Conservation (phyloP, 2,113 vertebrate genomes). For the Coracopsis vasa region DNA sequence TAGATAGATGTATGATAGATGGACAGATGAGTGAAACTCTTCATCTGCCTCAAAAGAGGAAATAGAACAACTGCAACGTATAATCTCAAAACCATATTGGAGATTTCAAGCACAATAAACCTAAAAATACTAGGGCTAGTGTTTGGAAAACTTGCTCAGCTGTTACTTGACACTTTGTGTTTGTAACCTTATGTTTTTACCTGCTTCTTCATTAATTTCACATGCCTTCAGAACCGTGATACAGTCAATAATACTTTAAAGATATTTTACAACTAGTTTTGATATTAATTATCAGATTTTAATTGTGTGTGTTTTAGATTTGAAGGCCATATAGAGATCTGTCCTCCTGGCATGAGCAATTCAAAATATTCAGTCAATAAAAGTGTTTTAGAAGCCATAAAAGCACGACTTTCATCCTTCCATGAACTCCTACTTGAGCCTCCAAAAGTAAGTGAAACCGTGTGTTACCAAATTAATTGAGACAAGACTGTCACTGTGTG, state of each 20-base stretch:
- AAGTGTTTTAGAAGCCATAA: constrained; percentile 94
- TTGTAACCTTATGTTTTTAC: background rate
- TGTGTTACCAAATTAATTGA: background rate
- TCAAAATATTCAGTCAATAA: constrained; percentile 92
- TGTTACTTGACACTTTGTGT: background rate
- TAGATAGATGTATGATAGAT: background rate
- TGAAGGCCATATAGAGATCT: constrained; percentile 94
- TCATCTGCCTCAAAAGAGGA: background rate
- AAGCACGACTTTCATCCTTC: constrained; percentile 91
- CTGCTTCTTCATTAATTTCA: background rate
- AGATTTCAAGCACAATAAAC: background rate
- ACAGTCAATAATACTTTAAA: background rate
- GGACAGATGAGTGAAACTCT: background rate
- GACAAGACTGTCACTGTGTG: background rate
- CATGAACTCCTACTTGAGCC: constrained; percentile 95
- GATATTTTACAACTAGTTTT: background rate
- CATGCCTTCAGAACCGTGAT: background rate
- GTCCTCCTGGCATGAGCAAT: constrained; percentile 91
- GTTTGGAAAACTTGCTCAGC: background rate
- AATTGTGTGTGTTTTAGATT: constrained; percentile 76
- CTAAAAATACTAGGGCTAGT: background rate
- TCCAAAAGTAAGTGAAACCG: constrained; percentile 85
- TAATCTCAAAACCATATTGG: background rate
- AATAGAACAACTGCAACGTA: background rate
- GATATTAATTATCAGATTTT: background rate